Conservation (phyloP, 2,113 vertebrate species). For the Tautogolabrus adspersus region DNA sequence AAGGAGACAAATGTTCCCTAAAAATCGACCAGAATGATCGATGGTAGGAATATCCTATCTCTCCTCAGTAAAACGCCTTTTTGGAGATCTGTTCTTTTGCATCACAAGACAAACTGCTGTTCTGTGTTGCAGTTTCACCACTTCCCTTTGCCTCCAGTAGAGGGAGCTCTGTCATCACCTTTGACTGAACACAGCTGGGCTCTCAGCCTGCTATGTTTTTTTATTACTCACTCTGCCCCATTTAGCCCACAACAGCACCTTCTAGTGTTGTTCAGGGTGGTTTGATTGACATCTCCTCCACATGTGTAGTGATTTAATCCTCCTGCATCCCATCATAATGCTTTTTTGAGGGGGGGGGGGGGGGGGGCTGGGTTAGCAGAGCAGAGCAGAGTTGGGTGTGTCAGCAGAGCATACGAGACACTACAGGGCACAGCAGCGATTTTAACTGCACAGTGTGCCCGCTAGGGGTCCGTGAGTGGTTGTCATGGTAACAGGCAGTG, state of each 20-base stretch:
- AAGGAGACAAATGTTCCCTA: too few species aligned
- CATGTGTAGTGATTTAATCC: neutral
- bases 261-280: neutral
- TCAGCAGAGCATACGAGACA: slow-evolving; percentile 4
- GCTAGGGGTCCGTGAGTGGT: slow-evolving; percentile 40
- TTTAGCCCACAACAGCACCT: neutral
- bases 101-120: neutral
- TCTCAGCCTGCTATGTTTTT: neutral
- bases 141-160: slow-evolving; percentile 63
- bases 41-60: too few species aligned
- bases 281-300: neutral
- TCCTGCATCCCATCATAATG: too few species aligned
- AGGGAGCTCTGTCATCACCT: slow-evolving; percentile 62
- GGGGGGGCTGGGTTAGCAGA: neutral
- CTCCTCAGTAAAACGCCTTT: too few species aligned
- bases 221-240: slow-evolving; percentile 6
- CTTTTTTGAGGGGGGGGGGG: too few species aligned
- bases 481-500: slow-evolving; percentile 73
- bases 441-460: slow-evolving; percentile 16
- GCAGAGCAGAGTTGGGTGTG: slow-evolving; percentile 48
- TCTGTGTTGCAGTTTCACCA: slow-evolving; percentile 4
- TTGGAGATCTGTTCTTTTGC: too few species aligned
- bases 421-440: slow-evolving; percentile 24
- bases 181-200: slow-evolving; percentile 32
- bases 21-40: too few species aligned